Conservation (phyloP, 53 echinoderm and acorn worm genomes). For the Holothuria scabra region DNA sequence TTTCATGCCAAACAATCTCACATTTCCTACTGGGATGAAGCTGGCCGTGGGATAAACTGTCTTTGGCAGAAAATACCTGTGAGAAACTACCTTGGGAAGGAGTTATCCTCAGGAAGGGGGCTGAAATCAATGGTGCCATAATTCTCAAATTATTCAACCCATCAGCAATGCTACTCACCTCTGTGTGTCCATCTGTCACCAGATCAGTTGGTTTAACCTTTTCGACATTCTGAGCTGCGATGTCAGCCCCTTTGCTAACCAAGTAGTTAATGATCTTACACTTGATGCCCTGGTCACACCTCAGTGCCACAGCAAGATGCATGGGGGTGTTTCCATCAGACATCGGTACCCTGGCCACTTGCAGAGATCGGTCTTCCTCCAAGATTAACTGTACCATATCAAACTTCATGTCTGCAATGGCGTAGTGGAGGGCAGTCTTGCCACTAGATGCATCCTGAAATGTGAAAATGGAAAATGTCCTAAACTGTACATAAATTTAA, state of each 20-base stretch:
- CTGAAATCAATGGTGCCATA: no score
- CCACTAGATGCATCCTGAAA: constrained; percentile 76
- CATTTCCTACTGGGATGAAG: no score
- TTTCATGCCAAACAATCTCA: no score
- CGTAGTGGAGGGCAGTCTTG: constrained; percentile 82
- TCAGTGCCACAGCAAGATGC: constrained; percentile 77
- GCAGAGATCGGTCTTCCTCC: constrained; percentile 47
- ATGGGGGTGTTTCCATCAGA: constrained; percentile 92
- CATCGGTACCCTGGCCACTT: constrained; percentile 61
- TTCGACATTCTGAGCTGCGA: constrained; percentile 25
- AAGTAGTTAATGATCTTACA: constrained; percentile 22
- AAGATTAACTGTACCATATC: constrained; percentile 66
- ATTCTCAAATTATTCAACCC: no score
- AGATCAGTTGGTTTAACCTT: constrained; percentile 5
- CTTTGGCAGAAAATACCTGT: no score
- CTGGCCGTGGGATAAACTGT: no score
- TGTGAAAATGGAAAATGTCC: neutral
- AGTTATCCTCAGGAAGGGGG: no score
- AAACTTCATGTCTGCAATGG: constrained; percentile 59
- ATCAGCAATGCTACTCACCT: neutral
- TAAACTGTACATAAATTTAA: no score
- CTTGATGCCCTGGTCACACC: neutral
- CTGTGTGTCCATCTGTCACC: constrained; percentile 32
- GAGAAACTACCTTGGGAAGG: no score
- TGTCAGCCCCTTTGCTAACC: constrained; percentile 33